Conservation (phyloP, 2,797 vertebrate species). For the Gambelia wislizenii region DNA sequence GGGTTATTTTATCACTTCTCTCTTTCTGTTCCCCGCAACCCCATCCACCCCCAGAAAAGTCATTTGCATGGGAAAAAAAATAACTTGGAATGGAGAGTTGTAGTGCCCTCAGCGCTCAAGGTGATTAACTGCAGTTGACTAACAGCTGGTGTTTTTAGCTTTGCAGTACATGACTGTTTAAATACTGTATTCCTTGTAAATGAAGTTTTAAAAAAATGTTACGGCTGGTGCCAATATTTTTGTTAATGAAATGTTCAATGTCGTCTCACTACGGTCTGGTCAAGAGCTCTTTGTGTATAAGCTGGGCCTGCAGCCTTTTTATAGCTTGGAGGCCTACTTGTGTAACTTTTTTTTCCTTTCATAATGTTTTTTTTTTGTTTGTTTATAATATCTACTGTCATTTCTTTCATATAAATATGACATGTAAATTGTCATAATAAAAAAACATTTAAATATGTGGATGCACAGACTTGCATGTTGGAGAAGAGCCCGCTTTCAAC, state of each 20-base stretch:
- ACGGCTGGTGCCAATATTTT: slow-evolving; percentile 87
- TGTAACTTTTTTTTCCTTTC: slow-evolving; percentile 83
- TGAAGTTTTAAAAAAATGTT: slow-evolving; percentile 78
- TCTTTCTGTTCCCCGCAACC: not conserved
- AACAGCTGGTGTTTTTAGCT: slow-evolving; percentile 78
- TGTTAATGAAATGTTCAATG: slow-evolving; percentile 84
- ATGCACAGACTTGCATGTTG: slow-evolving; percentile 71
- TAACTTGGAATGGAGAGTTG: slow-evolving; percentile 60
- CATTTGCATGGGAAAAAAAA: slow-evolving; percentile 56
- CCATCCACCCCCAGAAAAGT: not conserved
- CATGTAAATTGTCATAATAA: slow-evolving; percentile 99
- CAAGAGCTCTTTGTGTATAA: slow-evolving; percentile 81
- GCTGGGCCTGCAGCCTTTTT: slow-evolving; percentile 84
- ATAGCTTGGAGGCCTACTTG: slow-evolving; percentile 84
- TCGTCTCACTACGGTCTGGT: slow-evolving; percentile 85
- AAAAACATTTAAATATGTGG: slow-evolving; percentile 78
- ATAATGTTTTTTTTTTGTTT: slow-evolving; percentile 83
- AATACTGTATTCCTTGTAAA: slow-evolving; percentile 83
- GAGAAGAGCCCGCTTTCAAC: slow-evolving; percentile 29
- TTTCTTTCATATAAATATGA: slow-evolving; percentile 93
- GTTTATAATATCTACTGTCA: slow-evolving; percentile 88
- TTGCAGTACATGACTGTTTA: slow-evolving; percentile 77
- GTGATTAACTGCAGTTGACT: slow-evolving; percentile 77
- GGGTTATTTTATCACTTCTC: slow-evolving; percentile 64
- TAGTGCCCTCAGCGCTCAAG: slow-evolving; percentile 70